These are phyloP conservation scores for Thymelicus acteon DNA, from an alignment of 2,888 invertebrate species.

Conservation along the genomic window DNA sequence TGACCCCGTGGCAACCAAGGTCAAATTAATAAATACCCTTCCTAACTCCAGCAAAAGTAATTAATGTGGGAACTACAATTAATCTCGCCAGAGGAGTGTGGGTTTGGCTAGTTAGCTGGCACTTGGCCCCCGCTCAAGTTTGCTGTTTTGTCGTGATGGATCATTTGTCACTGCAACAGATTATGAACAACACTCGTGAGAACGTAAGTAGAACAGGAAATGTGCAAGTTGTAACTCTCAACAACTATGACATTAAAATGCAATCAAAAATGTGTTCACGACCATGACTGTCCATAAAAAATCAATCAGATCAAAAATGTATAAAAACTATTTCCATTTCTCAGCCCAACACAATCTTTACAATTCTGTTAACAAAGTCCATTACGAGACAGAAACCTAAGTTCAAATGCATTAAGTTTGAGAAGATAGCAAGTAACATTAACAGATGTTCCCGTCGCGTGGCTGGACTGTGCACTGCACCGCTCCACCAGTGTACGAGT, in stretches of 20 bases:
- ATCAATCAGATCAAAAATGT: too few relatives aligned
- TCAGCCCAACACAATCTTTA: neutral
- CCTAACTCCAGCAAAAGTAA: constrained; percentile 16
- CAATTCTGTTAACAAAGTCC: neutral
- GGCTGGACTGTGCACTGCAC: neutral
- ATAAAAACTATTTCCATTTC: too few relatives aligned
- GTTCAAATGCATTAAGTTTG: neutral
- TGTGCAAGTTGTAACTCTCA: neutral
- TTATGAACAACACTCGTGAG: constrained; percentile 17
- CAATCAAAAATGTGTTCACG: too few relatives aligned
- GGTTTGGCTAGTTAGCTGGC: constrained; percentile 10
- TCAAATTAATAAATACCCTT: constrained; percentile 15
- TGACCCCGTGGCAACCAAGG: neutral
- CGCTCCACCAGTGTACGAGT: neutral
- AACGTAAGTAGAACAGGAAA: constrained; percentile 1
- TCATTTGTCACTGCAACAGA: constrained; percentile 22
- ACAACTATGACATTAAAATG: neutral
- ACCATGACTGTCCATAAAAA: too few relatives aligned
- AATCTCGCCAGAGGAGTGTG: constrained; percentile 9
- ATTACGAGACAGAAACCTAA: neutral
- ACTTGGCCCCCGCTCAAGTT: constrained; percentile 27
- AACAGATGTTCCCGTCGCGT: neutral
- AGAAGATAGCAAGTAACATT: neutral
- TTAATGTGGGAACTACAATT: constrained; percentile 21
- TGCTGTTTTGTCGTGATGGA: constrained; percentile 17